Base-by-base conservation (phyloP, 2,113 vertebrate species). In the Catagonus wagneri region DNA sequence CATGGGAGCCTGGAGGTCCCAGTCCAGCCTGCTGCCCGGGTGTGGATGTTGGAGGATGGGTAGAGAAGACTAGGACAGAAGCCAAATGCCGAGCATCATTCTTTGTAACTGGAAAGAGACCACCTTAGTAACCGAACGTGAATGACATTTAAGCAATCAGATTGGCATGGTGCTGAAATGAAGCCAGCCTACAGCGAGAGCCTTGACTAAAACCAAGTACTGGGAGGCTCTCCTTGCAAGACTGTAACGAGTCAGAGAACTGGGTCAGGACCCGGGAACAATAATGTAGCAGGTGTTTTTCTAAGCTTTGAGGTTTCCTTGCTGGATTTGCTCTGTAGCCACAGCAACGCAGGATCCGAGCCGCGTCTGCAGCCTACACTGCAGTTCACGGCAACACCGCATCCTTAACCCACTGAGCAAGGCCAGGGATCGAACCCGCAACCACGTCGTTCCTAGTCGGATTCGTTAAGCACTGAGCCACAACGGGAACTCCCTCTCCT, bases 1-100 rank as follows among this genome's bases (percentile, higher is more conserved):
- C 6, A 2, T 1, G 5, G 7, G 27, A 4, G 6, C 5, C n/a
- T 13, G 4, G 52, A 32, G 34, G 58, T 39, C 7, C 4, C 3
- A 0, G 0, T n/a, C 23, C 65, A 52, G 54, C 50, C 56, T 8
- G 7, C 3, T 36, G 8, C 7, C 2, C 4, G 34, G 20, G 16
- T 14, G 13, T 29, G 44, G 27, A 0, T 19, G 32, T 2, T 1
- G 13, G 13, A 3, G 15, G 12, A 7, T 6, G 20, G 22, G 50
- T 5, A 65, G 8, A 7, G 8, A 7, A 4, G 32, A 23, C 1
- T 2, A 25, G 25, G 16, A 10, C 13, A 32, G 36, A 22, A 34
- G 71, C 3, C 3, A 54, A 25, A 23, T 17, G 9, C 7, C 23
- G 76, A 29, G 13, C 50, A 89, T 20, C 7, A 4, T 25, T 78